Percentiles rank a stretch among this genome's conserved stretches.
Conservation (phyloP, 2,797 vertebrate species). For the Coregonus suidteri region DNA sequence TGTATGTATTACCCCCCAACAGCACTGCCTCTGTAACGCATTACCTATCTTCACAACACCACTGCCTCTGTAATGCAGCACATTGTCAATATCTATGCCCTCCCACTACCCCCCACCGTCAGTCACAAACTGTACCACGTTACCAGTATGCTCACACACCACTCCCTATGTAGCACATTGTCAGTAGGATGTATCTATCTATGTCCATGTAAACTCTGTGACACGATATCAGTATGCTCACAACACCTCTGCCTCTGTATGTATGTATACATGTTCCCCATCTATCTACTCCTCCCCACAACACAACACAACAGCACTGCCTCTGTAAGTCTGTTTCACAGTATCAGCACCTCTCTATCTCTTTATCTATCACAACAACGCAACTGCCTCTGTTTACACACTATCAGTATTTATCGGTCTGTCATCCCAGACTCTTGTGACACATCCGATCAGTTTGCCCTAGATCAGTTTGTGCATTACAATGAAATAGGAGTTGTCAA, state of each 20-base stretch:
- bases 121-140: constrained; percentile 20
- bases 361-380: neutral
- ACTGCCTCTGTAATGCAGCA: constrained; percentile 42
- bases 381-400: constrained; percentile 19
- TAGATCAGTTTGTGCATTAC: too few relatives aligned
- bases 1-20: constrained; percentile 19
- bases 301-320: neutral
- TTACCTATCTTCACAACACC: constrained; percentile 30
- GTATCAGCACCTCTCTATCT: neutral
- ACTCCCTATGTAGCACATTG: constrained; percentile 29
- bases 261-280: neutral
- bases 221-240: constrained; percentile 24
- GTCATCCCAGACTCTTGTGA: neutral
- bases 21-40: constrained; percentile 22
- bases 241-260: constrained; percentile 38
- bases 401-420: constrained; percentile 7
- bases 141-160: constrained; percentile 23
- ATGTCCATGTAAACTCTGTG: neutral
- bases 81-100: neutral
- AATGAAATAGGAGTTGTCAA: too few relatives aligned
- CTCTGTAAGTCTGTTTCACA: neutral
- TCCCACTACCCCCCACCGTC: neutral
- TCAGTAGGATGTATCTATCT: neutral
- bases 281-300: too few relatives aligned
- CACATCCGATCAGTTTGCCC: neutral